Evolutionary conservation across 2,113 vertebrate species (phyloP), one percentile per base, ranked within the genome.

Genomic region (human): DNA sequence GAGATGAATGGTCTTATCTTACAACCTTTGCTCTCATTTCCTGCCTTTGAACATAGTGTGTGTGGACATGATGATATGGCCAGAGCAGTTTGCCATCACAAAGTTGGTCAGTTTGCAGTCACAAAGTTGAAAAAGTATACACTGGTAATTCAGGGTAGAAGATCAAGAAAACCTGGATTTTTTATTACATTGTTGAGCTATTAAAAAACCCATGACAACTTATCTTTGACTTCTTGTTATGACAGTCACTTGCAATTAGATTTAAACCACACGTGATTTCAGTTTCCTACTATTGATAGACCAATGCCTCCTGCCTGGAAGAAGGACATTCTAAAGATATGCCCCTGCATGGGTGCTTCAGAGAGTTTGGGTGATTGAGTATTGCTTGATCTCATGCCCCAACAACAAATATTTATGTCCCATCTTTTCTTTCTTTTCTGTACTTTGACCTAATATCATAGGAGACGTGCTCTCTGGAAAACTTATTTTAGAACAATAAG

Each of bases 401-500:
- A 66, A 43, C 2, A 38, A n/a, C 35, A 50, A 66, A 52, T 22
- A 55, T 20, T 73, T 90, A 52, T 14, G 1, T 61, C 11, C 14
- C 27, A 76, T 40, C 22, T 70, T 76, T 10, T 61, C 6, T 76
- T 84, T 93, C 55, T 89, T n/a, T 2, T 82, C 57, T 92, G 5
- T 38, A 38, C 45, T 95, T 76, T 78, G n/a, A 89, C 23, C 16
- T 76, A 48, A 59, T 73, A 59, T 78, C 50, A 59, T 2, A 61
- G 38, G 76, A 8, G 12, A 52, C 72, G 57, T 27, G 22, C 14
- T 93, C 50, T 52, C 35, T 86, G 38, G 16, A 79, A 82, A 94
- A 93, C 50, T 93, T 90, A 84, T 85, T 94, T 93, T 73, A 90
- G 9, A 85, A 57, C 2, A 86, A n/a, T 48, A 40, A 96, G 18